Conservation (phyloP, 2,797 vertebrate species). For the Pseudomugil tenellus region DNA sequence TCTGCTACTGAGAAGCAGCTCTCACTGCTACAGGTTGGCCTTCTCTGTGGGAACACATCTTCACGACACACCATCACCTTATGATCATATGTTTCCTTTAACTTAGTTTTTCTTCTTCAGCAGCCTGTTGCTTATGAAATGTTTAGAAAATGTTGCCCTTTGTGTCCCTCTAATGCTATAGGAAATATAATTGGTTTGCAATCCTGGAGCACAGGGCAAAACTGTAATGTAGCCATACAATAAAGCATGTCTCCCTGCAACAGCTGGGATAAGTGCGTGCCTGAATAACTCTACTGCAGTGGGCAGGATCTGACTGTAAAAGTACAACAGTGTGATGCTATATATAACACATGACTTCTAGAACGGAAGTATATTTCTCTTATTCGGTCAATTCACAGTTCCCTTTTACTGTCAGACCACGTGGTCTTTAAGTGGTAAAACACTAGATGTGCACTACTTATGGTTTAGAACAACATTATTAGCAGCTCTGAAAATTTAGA, state of each 20-base stretch:
- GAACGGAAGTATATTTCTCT: constrained; percentile 5
- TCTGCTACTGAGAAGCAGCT: constrained; percentile 86
- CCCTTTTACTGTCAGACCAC: background rate
- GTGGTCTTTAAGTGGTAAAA: constrained; percentile 7
- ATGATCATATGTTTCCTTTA: constrained; percentile 4
- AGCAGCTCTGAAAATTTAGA: constrained; percentile 35
- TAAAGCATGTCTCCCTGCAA: constrained; percentile 47
- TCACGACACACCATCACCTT: background rate
- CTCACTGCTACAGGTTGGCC: constrained; percentile 86
- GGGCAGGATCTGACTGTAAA: constrained; percentile 6
- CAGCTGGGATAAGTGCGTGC: constrained; percentile 65
- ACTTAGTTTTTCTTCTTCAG: constrained; percentile 1
- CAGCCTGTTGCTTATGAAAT: constrained; percentile 9
- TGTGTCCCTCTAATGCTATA: constrained; percentile 52
- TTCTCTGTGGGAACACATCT: constrained; percentile 21
- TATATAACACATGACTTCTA: constrained; percentile 9
- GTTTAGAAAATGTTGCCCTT: constrained; percentile 25
- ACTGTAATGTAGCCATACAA: constrained; percentile 57
- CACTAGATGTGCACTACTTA: constrained; percentile 26
- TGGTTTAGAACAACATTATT: constrained; percentile 45
- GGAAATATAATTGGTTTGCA: constrained; percentile 62
- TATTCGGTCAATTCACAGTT: constrained; percentile 5
- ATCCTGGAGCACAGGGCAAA: constrained; percentile 50
- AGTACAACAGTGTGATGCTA: constrained; percentile 7
- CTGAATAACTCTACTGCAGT: constrained; percentile 39